phyloP scores from a whole-genome alignment of 1,140 invertebrate species.

The Cecropterus lyciades region DNA sequence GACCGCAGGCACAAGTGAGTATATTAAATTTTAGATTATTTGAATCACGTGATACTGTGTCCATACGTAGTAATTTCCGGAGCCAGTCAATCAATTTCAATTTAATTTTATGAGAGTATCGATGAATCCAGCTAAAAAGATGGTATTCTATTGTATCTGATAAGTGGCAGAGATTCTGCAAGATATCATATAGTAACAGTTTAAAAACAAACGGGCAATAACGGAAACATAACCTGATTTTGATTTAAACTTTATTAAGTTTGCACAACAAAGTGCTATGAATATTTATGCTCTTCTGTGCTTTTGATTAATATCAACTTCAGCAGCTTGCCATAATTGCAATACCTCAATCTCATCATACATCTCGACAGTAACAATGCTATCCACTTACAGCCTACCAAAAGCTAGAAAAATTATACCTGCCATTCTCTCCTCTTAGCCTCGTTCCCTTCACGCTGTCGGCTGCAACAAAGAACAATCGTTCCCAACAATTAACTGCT shows the following conservation, averaged over 20 bases:
- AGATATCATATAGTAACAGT: too few relatives aligned
- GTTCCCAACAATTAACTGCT: slow-evolving; percentile 67
- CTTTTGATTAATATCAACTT: not conserved
- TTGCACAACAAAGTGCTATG: too few relatives aligned
- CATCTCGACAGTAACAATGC: slow-evolving; percentile 35
- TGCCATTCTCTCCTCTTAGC: slow-evolving; percentile 49
- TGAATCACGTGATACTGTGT: not conserved
- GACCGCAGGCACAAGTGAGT: slow-evolving; percentile 66
- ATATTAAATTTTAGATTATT: not conserved
- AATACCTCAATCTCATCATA: slow-evolving; percentile 22
- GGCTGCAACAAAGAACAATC: slow-evolving; percentile 57
- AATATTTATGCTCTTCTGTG: not conserved
- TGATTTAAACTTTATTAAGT: too few relatives aligned
- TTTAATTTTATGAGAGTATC: too few relatives aligned
- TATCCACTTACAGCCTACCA: slow-evolving; percentile 30
- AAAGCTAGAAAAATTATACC: slow-evolving; percentile 46
- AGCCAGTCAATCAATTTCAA: too few relatives aligned
- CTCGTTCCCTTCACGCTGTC: slow-evolving; percentile 52
- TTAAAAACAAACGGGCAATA: too few relatives aligned
- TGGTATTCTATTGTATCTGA: too few relatives aligned
- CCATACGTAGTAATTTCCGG: not conserved
- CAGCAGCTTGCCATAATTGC: not conserved
- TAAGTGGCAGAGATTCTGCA: too few relatives aligned
- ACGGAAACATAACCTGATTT: too few relatives aligned
- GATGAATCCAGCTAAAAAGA: too few relatives aligned